A percentile compares a stretch with the other conserved stretches of the same genome.
These are phyloP conservation scores for Ladona fulva DNA, from an alignment of 1,140 invertebrate genomes.

Conservation along the genomic window DNA sequence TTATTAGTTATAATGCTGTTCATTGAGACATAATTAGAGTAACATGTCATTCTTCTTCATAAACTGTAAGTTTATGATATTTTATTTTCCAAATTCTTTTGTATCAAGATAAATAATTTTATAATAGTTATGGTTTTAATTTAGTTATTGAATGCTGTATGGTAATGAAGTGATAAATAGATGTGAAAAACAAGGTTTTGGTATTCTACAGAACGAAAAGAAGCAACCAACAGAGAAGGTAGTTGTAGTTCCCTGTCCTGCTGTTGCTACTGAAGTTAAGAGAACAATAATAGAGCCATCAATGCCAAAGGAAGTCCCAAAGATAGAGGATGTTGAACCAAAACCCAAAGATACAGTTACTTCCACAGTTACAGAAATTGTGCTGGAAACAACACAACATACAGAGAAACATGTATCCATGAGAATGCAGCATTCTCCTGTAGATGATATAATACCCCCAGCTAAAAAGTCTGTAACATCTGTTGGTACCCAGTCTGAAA, in stretches of 20 bases:
- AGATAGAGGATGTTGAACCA: background rate
- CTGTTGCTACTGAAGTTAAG: background rate
- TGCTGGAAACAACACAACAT: slow-evolving; percentile 19
- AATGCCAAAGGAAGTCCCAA: slow-evolving; percentile 15
- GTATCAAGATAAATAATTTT: too few relatives aligned
- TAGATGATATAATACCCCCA: background rate
- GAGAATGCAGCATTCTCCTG: slow-evolving; percentile 18
- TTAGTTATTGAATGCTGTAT: too few relatives aligned
- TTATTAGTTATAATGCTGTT: too few relatives aligned
- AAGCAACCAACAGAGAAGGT: background rate
- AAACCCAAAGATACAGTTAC: background rate
- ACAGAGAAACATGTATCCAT: slow-evolving; percentile 24
- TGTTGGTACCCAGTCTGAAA: slow-evolving; percentile 7
- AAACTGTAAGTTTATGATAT: too few relatives aligned
- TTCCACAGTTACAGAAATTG: background rate
- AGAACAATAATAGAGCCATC: slow-evolving; percentile 11
- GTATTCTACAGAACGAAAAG: background rate
- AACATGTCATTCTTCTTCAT: too few relatives aligned
- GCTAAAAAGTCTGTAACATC: background rate
- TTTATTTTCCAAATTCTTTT: too few relatives aligned
- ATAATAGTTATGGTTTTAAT: too few relatives aligned
- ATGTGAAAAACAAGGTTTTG: background rate
- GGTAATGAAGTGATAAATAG: too few relatives aligned
- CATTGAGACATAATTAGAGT: too few relatives aligned
- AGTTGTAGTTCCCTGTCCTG: background rate